A percentile compares a stretch with the other conserved stretches of the same genome.
Evolutionary conservation across 92 coral and sea anemone species (phyloP).

Genomic region (Chrysogorgia sp.): DNA sequence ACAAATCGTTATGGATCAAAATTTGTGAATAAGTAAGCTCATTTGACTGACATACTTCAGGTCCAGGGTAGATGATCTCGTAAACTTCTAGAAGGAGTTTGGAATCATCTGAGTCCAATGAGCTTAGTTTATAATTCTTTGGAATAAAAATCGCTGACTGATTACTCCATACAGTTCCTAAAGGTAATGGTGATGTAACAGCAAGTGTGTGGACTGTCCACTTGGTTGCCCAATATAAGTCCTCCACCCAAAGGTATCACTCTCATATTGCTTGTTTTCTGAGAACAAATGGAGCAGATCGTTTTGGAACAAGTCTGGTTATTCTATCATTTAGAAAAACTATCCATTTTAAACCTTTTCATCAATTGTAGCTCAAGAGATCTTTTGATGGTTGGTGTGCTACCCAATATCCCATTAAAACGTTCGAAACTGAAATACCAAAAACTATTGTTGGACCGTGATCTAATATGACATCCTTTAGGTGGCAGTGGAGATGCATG

Average conservation of each 20-base stretch:
- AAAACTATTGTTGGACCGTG: no score
- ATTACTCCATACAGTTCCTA: background rate
- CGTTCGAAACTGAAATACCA: no score
- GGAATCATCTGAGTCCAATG: background rate
- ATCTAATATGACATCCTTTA: no score
- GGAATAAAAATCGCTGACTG: background rate
- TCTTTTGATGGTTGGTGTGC: conserved; percentile 48
- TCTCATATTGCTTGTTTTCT: background rate
- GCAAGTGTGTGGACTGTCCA: background rate
- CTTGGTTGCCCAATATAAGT: background rate
- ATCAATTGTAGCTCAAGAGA: conserved; percentile 48
- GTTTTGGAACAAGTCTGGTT: no score
- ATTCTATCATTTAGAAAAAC: background rate
- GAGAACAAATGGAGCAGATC: background rate
- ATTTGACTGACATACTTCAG: no score
- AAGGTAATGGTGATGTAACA: background rate
- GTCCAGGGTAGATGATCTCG: no score
- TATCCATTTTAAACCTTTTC: conserved; percentile 44
- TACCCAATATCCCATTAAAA: no score
- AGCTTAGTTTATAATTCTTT: background rate
- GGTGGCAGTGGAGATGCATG: no score
- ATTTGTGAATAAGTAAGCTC: no score
- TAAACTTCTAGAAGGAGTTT: no score
- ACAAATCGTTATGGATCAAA: background rate
- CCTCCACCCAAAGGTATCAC: background rate